These are phyloP conservation scores for Gymnoscelis rufifasciata DNA, from an alignment of 2,888 invertebrate species.

Conservation along the genomic window DNA sequence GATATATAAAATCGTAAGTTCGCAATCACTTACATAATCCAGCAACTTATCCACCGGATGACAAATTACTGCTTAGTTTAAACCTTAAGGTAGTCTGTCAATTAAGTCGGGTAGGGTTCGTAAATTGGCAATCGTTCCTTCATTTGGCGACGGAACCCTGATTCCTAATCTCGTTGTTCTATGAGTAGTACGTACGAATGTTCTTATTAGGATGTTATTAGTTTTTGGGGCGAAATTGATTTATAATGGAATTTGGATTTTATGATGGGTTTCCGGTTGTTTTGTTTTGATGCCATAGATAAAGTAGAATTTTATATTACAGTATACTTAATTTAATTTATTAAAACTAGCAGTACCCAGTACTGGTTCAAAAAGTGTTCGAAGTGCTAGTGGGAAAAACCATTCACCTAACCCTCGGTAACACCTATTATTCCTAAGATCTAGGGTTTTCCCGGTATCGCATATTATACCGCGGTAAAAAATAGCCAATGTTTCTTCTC, in stretches of 20 bases:
- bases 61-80: slow-evolving; percentile 75
- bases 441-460: too few relatives aligned
- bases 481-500: too few relatives aligned
- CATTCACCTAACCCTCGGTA: too few relatives aligned
- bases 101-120: slow-evolving; percentile 72
- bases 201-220: slow-evolving; percentile 36
- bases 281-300: slow-evolving; percentile 28
- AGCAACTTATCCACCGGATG: slow-evolving; percentile 51
- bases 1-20: too few relatives aligned
- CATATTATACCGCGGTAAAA: too few relatives aligned
- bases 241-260: slow-evolving; percentile 38
- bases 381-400: too few relatives aligned
- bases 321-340: not conserved
- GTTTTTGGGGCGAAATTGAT: slow-evolving; percentile 41
- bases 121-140: slow-evolving; percentile 76
- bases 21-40: slow-evolving; percentile 1
- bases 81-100: slow-evolving; percentile 73
- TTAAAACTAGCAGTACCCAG: too few relatives aligned
- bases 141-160: slow-evolving; percentile 61
- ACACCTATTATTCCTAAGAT: too few relatives aligned
- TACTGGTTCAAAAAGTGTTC: too few relatives aligned
- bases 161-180: slow-evolving; percentile 55
- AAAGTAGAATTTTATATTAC: not conserved
- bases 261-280: slow-evolving; percentile 36
- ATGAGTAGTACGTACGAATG: slow-evolving; percentile 17